Conservation (phyloP, 2,888 invertebrate genomes). For the Volucella zonaria region DNA sequence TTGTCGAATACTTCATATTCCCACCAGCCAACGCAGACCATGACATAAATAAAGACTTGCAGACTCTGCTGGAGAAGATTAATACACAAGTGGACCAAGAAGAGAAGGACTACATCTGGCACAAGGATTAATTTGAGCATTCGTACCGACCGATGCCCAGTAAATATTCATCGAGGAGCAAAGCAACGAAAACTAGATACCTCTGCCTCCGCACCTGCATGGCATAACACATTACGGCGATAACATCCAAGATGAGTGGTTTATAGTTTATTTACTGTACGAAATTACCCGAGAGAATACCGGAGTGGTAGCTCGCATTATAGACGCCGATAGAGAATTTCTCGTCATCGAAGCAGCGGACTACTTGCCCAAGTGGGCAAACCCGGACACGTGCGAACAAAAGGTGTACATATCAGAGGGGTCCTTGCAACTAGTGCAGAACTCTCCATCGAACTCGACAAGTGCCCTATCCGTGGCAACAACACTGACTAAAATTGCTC, state of each 20-base stretch:
- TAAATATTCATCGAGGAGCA: constrained; percentile 79
- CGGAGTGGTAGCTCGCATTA: constrained; percentile 89
- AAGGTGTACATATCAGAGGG: constrained; percentile 90
- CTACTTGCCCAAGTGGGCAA: constrained; percentile 93
- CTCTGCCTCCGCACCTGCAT: constrained; percentile 87
- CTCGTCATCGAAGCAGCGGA: constrained; percentile 96
- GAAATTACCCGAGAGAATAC: constrained; percentile 88
- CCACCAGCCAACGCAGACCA: constrained; percentile 82
- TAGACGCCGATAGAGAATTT: constrained; percentile 96
- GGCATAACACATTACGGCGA: constrained; percentile 94
- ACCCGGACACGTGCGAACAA: constrained; percentile 93
- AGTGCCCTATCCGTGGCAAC: constrained; percentile 80
- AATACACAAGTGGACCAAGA: constrained; percentile 82
- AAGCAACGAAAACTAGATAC: constrained; percentile 76
- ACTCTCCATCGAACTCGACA: constrained; percentile 83
- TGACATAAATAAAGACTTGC: constrained; percentile 82
- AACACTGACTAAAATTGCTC: constrained; percentile 84
- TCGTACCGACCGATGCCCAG: constrained; percentile 80
- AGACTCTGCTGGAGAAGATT: constrained; percentile 83
- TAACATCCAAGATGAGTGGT: constrained; percentile 98
- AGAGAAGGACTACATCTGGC: constrained; percentile 88
- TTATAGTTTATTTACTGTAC: constrained; percentile 91
- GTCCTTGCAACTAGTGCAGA: constrained; percentile 87
- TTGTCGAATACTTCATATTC: constrained; percentile 89
- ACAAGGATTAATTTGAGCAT: constrained; percentile 87